Evolutionary conservation across 2,888 invertebrate species (phyloP), one percentile per base, ranked within the genome.

Genomic region (Rhaphigaster nebulosa): DNA sequence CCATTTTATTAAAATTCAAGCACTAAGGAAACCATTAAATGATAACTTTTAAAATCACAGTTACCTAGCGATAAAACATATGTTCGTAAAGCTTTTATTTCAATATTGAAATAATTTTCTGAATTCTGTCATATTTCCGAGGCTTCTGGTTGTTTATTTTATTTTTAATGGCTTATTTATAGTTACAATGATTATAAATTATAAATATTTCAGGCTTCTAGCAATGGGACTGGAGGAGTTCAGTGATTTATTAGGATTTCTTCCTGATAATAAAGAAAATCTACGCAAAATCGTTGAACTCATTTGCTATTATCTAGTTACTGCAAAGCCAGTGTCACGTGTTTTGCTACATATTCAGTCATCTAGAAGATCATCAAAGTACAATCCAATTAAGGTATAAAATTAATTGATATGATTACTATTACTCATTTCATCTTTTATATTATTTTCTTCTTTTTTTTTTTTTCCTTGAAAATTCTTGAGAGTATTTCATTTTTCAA

Each of bases 191-290:
- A n/a, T n/a, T n/a, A n/a, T n/a, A n/a, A n/a, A n/a, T 65, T 80
- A 13, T 45, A n/a, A 84, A 84, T 84, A 0, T 89, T 90, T 45
- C 90, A 90, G 90, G 56, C 88, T 92, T n/a, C 89, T 92, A 76
- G 90, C 92, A 18, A 87, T 91, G 34, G 92, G 91, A 20, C 54
- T 92, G 20, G 91, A 92, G n/a, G 89, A 91, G 87, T 92, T 91
- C 89, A 90, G 65, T 34, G 56, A 89, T n/a, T n/a, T 90, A 54
- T 65, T 91, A 41, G 90, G 56, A 23, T 45, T 80, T 2, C 70
- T 89, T 45, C 50, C 90, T 6, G 84, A 50, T 10, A 34, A 26
- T 20, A 56, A 29, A 45, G 50, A 87, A 45, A 90, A 70, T 60
- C 76, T 90, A 38, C 29, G 41, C 26, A 70, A 90, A 90, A 90